phyloP scores from a whole-genome alignment of 1,140 invertebrate species.

The Callitettix versicolor region DNA sequence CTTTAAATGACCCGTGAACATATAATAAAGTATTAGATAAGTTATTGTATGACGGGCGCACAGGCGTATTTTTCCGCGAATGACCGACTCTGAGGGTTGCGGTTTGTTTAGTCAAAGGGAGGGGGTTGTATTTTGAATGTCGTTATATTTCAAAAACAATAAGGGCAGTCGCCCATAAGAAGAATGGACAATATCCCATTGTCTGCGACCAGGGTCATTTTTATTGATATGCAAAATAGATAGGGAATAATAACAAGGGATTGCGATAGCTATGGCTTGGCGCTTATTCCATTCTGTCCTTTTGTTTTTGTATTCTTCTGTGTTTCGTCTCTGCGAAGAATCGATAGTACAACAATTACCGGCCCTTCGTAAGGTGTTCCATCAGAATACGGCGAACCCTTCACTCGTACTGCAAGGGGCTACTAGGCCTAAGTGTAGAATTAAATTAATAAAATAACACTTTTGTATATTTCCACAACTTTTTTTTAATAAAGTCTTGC shows the following conservation, averaged over 20 bases:
- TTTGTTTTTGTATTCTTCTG: too few species aligned
- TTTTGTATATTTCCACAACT: too few species aligned
- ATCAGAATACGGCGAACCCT: too few species aligned
- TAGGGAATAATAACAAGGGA: slow-evolving; percentile 8
- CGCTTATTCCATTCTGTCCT: too few species aligned
- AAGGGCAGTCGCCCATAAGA: slow-evolving; percentile 19
- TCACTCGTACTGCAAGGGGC: too few species aligned
- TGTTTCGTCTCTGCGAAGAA: too few species aligned
- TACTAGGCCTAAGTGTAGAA: too few species aligned
- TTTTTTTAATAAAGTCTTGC: too few species aligned
- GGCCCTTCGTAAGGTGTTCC: too few species aligned
- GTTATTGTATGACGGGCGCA: not conserved
- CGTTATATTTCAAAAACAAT: slow-evolving; percentile 21
- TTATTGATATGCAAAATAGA: slow-evolving; percentile 21
- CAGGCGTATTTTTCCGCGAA: not conserved
- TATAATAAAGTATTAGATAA: not conserved
- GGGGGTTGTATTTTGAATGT: slow-evolving; percentile 12
- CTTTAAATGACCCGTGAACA: slow-evolving; percentile 7
- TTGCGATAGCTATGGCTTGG: too few species aligned
- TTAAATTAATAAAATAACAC: too few species aligned
- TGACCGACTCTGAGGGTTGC: not conserved
- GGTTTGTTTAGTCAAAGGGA: not conserved
- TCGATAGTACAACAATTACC: too few species aligned
- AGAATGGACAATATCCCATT: slow-evolving; percentile 19
- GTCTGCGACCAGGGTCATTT: slow-evolving; percentile 16